Percentiles rank a stretch among this genome's conserved stretches.
phyloP scores from a whole-genome alignment of 1,140 invertebrate species.

The Mizuhopecten yessoensis region DNA sequence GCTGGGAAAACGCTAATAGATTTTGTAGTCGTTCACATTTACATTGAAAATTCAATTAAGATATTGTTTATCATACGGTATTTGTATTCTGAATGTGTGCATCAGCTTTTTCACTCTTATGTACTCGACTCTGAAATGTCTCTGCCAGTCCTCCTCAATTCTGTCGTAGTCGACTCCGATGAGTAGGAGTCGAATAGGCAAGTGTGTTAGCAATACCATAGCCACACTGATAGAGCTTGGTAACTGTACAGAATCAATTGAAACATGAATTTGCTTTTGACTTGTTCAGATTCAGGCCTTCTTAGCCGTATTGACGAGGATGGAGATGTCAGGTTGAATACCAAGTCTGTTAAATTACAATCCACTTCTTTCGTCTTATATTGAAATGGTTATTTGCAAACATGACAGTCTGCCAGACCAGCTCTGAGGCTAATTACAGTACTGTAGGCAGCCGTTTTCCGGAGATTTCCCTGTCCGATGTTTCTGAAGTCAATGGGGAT shows the following conservation, averaged over 20 bases:
- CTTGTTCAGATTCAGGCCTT: background rate
- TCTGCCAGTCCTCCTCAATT: background rate
- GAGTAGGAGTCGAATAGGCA: background rate
- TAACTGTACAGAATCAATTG: conserved; percentile 9
- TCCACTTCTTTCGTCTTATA: conserved; percentile 21
- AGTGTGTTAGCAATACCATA: too few species aligned
- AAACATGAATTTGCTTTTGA: conserved; percentile 21
- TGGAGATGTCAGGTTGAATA: background rate
- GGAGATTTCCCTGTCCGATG: background rate
- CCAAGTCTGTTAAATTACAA: background rate
- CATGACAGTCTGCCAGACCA: conserved; percentile 23
- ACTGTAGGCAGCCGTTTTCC: background rate
- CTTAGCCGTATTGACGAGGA: background rate
- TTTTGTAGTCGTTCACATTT: background rate
- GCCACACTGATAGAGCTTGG: background rate
- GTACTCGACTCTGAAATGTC: background rate
- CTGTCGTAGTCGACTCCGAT: background rate
- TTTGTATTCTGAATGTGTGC: background rate
- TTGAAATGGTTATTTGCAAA: conserved; percentile 10
- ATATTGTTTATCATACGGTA: background rate
- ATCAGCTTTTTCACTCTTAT: background rate
- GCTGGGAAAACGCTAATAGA: background rate
- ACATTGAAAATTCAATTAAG: conserved; percentile 25
- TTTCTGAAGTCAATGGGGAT: background rate
- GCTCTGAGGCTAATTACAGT: background rate